A percentile compares a stretch with the other conserved stretches of the same genome.
Conservation (phyloP, 2,888 invertebrate species). For the Phytoseiulus persimilis region DNA sequence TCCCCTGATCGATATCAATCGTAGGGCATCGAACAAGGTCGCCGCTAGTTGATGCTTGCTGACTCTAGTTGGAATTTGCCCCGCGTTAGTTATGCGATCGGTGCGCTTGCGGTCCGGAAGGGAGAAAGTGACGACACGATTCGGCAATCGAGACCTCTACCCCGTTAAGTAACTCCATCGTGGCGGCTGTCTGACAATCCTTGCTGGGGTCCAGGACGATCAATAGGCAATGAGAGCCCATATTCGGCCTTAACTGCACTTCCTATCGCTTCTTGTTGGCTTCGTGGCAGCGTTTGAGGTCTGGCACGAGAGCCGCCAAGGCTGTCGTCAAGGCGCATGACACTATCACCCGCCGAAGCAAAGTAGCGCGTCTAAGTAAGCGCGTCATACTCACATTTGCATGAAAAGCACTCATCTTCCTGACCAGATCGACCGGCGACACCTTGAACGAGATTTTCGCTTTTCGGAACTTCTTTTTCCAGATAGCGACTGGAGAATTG, state of each 20-base stretch:
- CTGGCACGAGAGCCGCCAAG: no score
- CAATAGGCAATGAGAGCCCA: no score
- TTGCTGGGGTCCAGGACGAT: not conserved
- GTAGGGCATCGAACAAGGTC: not conserved
- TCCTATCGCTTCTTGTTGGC: no score
- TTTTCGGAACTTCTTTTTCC: slow-evolving; percentile 63
- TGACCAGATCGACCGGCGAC: slow-evolving; percentile 62
- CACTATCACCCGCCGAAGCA: no score
- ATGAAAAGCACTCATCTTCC: slow-evolving; percentile 39
- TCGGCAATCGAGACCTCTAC: not conserved
- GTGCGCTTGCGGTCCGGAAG: not conserved
- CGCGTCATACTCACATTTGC: not conserved
- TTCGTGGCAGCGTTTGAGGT: no score
- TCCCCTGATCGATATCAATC: not conserved
- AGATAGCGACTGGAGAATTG: slow-evolving; percentile 67
- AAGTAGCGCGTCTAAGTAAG: no score
- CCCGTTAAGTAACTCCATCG: not conserved
- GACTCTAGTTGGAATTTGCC: not conserved
- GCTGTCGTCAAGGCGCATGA: no score
- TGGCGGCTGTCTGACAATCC: not conserved
- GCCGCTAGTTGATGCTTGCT: not conserved
- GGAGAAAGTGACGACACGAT: not conserved
- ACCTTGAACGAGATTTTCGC: slow-evolving; percentile 54
- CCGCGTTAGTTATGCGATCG: not conserved
- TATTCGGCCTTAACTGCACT: no score